Base-by-base conservation (phyloP, 2,113 vertebrate species). In the Cricetomys ansorgei region DNA sequence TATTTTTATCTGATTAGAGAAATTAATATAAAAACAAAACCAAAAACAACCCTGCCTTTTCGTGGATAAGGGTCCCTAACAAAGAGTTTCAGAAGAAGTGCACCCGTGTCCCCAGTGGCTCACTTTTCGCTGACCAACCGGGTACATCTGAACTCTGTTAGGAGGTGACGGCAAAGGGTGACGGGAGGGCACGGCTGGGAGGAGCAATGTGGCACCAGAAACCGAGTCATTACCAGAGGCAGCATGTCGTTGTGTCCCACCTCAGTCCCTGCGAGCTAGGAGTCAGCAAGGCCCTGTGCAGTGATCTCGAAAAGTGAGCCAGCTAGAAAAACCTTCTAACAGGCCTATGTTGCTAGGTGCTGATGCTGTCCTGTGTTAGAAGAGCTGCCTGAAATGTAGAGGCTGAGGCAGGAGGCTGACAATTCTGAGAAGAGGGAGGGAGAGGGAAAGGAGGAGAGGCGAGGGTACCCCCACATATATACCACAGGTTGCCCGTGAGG, bases 1-100 rank as follows among this genome's bases (percentile, higher is more conserved):
- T 94, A 97, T 50, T 94, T 94, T 50, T 79, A 4, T 19, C 92
- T 34, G 69, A 94, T 90, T 64, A 29, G 69, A 88, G 72, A 89
- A 73, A 85, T 73, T 77, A 73, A 92, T 19, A 59, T 59, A 76
- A 27, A 73, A 64, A 31, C 29, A 65, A 65, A 37, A 40, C 57
- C 31, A 83, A 57, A 77, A 83, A 62, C 13, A 43, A 64, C 3
- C 8, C 80, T 91, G 31, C 23, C 29, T 88, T 96, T 88, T 75
- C 17, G 69, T 40, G 15, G 3, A 21, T 64, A 45, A 48, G 2
- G 25, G 40, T 43, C 7, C 9, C 72, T 50, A 81, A 81, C 27
- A 53, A 12, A 80, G 11, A 13, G 64, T 84, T 88, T 92, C 75
- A 64, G 69, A 55, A 92, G 59, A 92, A 50, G 19, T 53, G 7